phyloP scores from a whole-genome alignment of 2,113 vertebrate genomes.

The human region DNA sequence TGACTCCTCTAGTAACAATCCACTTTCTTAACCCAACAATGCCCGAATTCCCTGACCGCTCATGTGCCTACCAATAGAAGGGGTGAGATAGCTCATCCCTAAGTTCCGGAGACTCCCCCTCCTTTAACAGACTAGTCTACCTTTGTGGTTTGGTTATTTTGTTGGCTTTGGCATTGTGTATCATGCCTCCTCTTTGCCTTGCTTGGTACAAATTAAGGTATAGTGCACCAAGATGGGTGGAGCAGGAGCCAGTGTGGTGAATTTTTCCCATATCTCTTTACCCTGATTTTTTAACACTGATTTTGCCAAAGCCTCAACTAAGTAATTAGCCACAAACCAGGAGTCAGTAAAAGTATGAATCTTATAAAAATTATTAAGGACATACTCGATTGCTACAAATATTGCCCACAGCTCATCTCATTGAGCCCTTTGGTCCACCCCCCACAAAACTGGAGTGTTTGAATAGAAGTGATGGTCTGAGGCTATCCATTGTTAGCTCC shows the following conservation, averaged over 20 bases:
- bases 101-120: neutral
- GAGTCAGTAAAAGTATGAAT: neutral
- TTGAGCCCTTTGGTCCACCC: neutral
- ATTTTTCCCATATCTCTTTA: neutral
- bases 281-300: neutral
- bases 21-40: neutral
- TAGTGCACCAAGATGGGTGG: neutral
- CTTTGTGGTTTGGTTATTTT: neutral
- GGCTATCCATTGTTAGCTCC: neutral
- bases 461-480: neutral
- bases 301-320: neutral
- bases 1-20: neutral
- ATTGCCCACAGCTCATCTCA: neutral
- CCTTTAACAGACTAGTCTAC: neutral
- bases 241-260: neutral
- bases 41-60: neutral
- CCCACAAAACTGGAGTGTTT: neutral
- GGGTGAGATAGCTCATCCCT: neutral
- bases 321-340: neutral
- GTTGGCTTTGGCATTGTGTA: neutral
- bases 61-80: neutral
- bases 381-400: neutral
- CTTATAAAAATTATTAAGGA: neutral
- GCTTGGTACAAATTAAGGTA: neutral
- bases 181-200: neutral